phyloP scores from a whole-genome alignment of 2,113 vertebrate species.

The Puffinus mauretanicus region DNA sequence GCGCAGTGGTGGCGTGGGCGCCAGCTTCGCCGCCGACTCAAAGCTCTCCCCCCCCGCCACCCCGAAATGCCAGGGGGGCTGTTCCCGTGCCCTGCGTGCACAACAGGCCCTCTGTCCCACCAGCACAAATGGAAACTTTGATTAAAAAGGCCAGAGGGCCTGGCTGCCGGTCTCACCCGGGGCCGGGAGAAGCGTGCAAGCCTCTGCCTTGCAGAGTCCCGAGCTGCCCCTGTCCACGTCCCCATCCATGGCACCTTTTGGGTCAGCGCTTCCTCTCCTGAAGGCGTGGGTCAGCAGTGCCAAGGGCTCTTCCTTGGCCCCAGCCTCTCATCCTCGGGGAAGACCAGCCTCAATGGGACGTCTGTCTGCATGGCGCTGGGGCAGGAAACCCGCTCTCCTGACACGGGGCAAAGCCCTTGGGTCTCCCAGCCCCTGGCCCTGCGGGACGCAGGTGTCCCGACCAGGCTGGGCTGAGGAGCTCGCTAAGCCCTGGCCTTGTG shows the following conservation, averaged over 20 bases:
- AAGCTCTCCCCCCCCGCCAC: not conserved
- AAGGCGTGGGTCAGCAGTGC: not conserved
- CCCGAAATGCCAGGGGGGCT: not conserved
- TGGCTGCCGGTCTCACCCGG: not conserved
- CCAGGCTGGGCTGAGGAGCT: not conserved
- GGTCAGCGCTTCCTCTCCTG: not conserved
- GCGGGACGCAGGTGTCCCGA: not conserved
- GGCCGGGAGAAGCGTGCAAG: not conserved
- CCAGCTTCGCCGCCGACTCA: not conserved
- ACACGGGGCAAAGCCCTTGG: not conserved
- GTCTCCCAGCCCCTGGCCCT: not conserved
- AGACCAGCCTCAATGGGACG: not conserved
- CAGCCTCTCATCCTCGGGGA: not conserved
- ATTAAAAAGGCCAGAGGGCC: slow-evolving; percentile 22
- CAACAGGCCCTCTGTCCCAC: slow-evolving; percentile 39
- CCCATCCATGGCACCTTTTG: not conserved
- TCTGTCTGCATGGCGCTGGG: not conserved
- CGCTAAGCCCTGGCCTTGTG: accelerated
- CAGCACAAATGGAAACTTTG: slow-evolving; percentile 38
- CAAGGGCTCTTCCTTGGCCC: not conserved
- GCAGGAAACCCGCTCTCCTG: not conserved
- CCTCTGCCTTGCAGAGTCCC: not conserved
- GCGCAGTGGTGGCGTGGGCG: not conserved
- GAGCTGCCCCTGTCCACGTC: not conserved
- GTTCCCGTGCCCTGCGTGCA: accelerated